Percentiles rank a stretch among this genome's conserved stretches.
These are phyloP conservation scores for Drosophila nasuta DNA, from an alignment of 1,140 invertebrate genomes.

Conservation along the genomic window DNA sequence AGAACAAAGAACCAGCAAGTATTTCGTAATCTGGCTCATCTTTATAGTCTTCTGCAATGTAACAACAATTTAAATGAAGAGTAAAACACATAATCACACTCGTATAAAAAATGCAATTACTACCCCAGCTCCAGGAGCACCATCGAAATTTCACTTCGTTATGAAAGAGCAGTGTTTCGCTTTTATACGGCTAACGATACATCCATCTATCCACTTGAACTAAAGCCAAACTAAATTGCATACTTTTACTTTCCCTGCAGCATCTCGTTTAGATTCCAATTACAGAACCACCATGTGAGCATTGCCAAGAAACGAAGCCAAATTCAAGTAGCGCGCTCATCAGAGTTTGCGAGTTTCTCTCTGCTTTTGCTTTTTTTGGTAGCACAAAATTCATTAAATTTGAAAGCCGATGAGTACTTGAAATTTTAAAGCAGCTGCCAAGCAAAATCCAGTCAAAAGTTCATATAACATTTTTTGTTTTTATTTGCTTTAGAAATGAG, in stretches of 20 bases:
- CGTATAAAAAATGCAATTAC: background rate
- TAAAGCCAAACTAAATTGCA: conserved; percentile 29
- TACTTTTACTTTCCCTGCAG: conserved; percentile 21
- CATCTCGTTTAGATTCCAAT: conserved; percentile 48
- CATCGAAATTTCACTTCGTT: conserved; percentile 4
- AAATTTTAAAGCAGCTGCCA: conserved; percentile 12
- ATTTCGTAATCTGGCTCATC: no score
- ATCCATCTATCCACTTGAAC: conserved; percentile 25
- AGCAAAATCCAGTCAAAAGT: conserved; percentile 10
- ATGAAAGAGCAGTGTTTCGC: background rate
- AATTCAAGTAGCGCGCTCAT: conserved; percentile 27
- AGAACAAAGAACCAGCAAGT: background rate
- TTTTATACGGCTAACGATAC: conserved; percentile 18
- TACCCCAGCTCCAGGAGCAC: background rate
- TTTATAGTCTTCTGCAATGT: no score
- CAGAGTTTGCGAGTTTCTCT: conserved; percentile 10
- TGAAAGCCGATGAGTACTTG: conserved; percentile 15
- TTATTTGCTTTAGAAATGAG: conserved; percentile 32
- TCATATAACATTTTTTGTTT: conserved; percentile 21
- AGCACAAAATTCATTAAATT: conserved; percentile 28
- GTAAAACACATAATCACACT: background rate
- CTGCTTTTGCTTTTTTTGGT: background rate
- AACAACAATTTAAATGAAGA: background rate
- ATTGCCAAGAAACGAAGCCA: conserved; percentile 21
- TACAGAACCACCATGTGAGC: conserved; percentile 13